Evolutionary conservation across 2,797 vertebrate species (phyloP).

Genomic region (Mustela erminea): DNA sequence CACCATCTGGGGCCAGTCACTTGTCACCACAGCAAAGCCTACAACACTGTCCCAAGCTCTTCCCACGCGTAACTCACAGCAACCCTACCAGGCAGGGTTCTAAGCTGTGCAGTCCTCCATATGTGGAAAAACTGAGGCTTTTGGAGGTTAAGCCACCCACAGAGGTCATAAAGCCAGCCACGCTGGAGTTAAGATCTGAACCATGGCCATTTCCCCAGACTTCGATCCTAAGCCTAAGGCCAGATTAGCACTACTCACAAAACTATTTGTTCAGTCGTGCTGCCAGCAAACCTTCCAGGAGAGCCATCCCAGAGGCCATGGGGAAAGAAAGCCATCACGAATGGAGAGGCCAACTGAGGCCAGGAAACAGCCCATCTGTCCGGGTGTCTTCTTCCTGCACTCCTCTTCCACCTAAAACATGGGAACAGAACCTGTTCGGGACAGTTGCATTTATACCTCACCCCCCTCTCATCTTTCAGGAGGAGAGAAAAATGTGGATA

Average conservation of each 20-base stretch:
- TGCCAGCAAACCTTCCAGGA: neutral
- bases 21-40: neutral
- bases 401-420: neutral
- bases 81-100: neutral
- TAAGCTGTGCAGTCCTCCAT: neutral
- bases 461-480: neutral
- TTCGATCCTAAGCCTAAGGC: neutral
- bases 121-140: neutral
- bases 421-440: no score
- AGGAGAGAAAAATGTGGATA: neutral
- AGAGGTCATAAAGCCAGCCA: neutral
- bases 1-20: neutral
- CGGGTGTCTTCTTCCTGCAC: neutral
- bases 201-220: neutral
- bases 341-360: neutral
- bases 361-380: neutral
- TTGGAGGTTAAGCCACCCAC: neutral
- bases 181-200: neutral
- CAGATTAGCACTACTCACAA: neutral
- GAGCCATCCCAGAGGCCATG: neutral
- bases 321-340: neutral
- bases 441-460: neutral
- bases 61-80: neutral
- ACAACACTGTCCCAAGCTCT: neutral
- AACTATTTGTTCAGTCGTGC: neutral